phyloP scores from a whole-genome alignment of 35 echinoderm and acorn worm species.

The Anneissia japonica region DNA sequence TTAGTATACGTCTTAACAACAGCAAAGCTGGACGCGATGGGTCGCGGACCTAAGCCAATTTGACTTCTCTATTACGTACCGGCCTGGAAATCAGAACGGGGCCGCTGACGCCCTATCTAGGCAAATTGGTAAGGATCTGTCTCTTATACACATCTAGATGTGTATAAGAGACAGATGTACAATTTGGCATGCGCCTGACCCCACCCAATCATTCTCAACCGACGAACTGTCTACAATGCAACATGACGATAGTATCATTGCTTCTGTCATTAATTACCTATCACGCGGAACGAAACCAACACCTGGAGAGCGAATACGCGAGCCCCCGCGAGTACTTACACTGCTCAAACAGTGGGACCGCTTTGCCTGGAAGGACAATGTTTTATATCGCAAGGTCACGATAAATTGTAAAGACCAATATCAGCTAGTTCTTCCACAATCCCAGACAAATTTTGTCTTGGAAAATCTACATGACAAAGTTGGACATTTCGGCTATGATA shows the following conservation, averaged over 20 bases:
- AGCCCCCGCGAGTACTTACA: background rate
- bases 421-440: constrained; percentile 46
- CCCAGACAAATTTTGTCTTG: constrained; percentile 17
- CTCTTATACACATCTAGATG: too few relatives aligned
- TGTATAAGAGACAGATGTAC: too few relatives aligned
- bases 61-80: constrained; percentile 17
- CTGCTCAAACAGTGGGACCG: constrained; percentile 30
- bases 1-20: constrained; percentile 11
- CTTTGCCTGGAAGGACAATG: constrained; percentile 7
- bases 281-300: background rate
- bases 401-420: background rate
- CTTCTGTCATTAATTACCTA: background rate
- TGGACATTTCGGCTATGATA: constrained; percentile 35
- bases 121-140: too few relatives aligned
- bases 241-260: background rate
- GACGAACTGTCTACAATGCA: background rate
- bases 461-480: constrained; percentile 24
- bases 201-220: background rate
- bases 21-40: constrained; percentile 25
- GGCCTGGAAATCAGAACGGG: constrained; percentile 23
- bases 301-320: background rate
- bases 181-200: background rate
- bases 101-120: constrained; percentile 43
- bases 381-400: constrained; percentile 5
- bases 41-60: constrained; percentile 1